Evolutionary conservation across 2,113 vertebrate genomes (phyloP).

Genomic region (Nycticryphes semicollaris): DNA sequence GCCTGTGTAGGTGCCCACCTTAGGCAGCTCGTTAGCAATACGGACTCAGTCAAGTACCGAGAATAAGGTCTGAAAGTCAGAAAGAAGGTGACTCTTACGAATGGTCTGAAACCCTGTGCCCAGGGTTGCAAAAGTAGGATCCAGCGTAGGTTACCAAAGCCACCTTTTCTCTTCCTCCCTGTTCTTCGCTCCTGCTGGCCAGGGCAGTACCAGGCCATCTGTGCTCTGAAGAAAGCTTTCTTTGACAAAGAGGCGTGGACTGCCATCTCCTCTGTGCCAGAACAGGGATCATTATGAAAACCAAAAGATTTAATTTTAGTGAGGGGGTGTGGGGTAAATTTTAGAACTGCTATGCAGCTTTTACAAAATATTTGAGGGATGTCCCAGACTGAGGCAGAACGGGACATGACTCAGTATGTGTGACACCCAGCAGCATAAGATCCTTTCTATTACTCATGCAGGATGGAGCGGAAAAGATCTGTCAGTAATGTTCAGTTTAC

Average conservation of each 20-base stretch:
- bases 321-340: background rate
- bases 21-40: background rate
- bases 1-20: fast-evolving
- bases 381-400: background rate
- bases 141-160: background rate
- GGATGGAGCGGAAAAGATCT: background rate
- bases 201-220: background rate
- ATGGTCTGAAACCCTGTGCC: background rate
- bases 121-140: background rate
- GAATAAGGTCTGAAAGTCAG: background rate
- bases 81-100: background rate
- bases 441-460: constrained; percentile 2
- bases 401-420: background rate
- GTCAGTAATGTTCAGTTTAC: background rate
- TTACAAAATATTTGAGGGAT: background rate
- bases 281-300: background rate
- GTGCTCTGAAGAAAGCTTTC: background rate
- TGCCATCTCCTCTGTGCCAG: background rate
- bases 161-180: background rate
- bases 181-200: background rate
- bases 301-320: background rate
- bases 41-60: background rate
- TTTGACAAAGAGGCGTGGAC: background rate
- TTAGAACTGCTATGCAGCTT: background rate
- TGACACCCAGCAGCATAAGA: background rate